Evolutionary conservation across 2,797 vertebrate genomes (phyloP), one percentile per base, ranked within the genome.

Genomic region (Otolemur crassicaudatus): DNA sequence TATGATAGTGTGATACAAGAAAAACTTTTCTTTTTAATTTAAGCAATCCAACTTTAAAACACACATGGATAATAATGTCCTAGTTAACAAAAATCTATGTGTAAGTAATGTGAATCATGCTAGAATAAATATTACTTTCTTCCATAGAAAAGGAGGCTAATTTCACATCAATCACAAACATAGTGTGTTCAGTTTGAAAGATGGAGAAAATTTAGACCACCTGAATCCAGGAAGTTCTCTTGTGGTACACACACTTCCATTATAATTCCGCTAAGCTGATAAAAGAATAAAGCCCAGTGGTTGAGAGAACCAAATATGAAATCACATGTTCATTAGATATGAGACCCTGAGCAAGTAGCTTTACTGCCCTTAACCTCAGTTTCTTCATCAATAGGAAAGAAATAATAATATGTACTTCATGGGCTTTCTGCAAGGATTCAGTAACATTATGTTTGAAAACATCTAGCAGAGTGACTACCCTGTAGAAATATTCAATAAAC

Each of bases 1-100:
- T 22, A 58, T 19, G 56, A 58, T 58, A 58, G 17, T 58, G 56
- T 58, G 20, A 67, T 67, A 20, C 31, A 79, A 90, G 25, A 56
- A 94, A 94, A 53, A 49, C 29, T 53, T 53, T 53, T 53, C 25
- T 46, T 76, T 77, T 56, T 79, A 20, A 53, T 85, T 70, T 86
- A 70, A 49, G 37, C 61, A 80, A 77, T 76, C 31, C 75, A n/a
- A 17, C 79, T 83, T 90, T 69, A 25, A 87, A 25, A 53, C 91
- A 27, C 60, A 63, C 58, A 79, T 70, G 20, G 29, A 23, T 88
- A 91, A n/a, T 34, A 81, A 84, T 80, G 6, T 53, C 25, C 14
- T 43, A 4, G 4, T 46, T 70, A 81, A 75, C 34, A 80, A 82
- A 80, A 37, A 58, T 11, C 16, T 43, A 53, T 60, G 16, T 83